These are phyloP conservation scores for Nineta flava DNA, from an alignment of 2,888 invertebrate genomes.

Conservation along the genomic window DNA sequence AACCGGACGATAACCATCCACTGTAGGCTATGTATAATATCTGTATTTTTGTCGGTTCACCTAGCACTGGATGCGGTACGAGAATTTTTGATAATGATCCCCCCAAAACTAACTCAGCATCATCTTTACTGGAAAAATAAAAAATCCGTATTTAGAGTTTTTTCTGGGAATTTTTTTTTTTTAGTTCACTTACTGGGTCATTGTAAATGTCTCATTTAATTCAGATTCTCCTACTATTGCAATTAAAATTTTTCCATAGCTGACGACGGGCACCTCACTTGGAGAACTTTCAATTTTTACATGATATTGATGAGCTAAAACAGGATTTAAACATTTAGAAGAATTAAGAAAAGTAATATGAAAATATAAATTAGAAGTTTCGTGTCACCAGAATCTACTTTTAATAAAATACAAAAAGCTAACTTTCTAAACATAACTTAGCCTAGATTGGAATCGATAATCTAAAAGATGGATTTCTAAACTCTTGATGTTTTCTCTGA, in stretches of 20 bases:
- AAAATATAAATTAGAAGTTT: too few species aligned
- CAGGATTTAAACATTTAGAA: slow-evolving; percentile 4
- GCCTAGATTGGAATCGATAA: too few species aligned
- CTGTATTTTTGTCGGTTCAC: slow-evolving; percentile 54
- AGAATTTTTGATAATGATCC: slow-evolving; percentile 64
- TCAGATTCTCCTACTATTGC: slow-evolving; percentile 66
- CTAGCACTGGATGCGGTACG: slow-evolving; percentile 76
- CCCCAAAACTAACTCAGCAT: slow-evolving; percentile 54
- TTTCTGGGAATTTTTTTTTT: neutral
- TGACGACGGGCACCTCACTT: slow-evolving; percentile 45
- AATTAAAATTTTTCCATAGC: slow-evolving; percentile 65
- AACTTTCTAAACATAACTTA: too few species aligned
- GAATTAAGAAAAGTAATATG: too few species aligned
- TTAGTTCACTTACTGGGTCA: slow-evolving; percentile 53
- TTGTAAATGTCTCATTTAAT: slow-evolving; percentile 75
- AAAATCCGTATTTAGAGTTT: neutral
- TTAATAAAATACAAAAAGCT: too few species aligned
- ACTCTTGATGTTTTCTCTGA: too few species aligned
- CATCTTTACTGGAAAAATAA: slow-evolving; percentile 53
- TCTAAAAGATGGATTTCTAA: too few species aligned
- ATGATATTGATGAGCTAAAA: slow-evolving; percentile 71
- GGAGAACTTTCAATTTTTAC: slow-evolving; percentile 64
- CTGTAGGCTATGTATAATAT: slow-evolving; percentile 76
- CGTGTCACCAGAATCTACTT: too few species aligned
- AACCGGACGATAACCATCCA: slow-evolving; percentile 78